A percentile compares a stretch with the other conserved stretches of the same genome.
These are phyloP conservation scores for Actenoides lindsayi DNA, from an alignment of 2,113 vertebrate species.

Conservation along the genomic window DNA sequence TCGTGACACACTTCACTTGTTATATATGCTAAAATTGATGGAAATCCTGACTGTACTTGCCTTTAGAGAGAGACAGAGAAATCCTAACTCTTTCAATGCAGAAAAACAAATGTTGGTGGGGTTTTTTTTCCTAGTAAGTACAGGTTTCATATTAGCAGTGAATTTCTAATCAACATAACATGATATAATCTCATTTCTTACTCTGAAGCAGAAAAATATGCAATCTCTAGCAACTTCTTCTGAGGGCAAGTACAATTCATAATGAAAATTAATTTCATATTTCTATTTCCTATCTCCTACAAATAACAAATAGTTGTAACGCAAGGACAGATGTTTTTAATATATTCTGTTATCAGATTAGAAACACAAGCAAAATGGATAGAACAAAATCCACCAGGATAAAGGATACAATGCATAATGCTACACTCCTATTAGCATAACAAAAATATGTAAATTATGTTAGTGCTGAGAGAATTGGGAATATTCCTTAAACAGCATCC, in stretches of 20 bases:
- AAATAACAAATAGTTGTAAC: slow-evolving; percentile 66
- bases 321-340: slow-evolving; percentile 55
- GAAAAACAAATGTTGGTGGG: not conserved
- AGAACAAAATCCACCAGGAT: not conserved
- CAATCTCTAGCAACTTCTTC: slow-evolving; percentile 53
- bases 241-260: slow-evolving; percentile 46
- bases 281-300: slow-evolving; percentile 36
- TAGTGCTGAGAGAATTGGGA: not conserved
- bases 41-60: slow-evolving; percentile 50
- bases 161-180: slow-evolving; percentile 60
- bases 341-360: slow-evolving; percentile 45
- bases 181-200: slow-evolving; percentile 63
- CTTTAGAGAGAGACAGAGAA: slow-evolving; percentile 19
- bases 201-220: slow-evolving; percentile 34
- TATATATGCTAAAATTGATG: slow-evolving; percentile 13
- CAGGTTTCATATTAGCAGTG: slow-evolving; percentile 40
- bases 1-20: not conserved
- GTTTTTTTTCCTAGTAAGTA: not conserved
- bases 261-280: slow-evolving; percentile 61
- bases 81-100: not conserved
- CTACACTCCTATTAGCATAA: not conserved
- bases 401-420: not conserved
- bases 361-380: slow-evolving; percentile 18
- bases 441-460: slow-evolving; percentile 5
- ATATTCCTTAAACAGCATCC: not conserved